Conservation (phyloP, 2,113 vertebrate genomes). For the Axis porcinus region DNA sequence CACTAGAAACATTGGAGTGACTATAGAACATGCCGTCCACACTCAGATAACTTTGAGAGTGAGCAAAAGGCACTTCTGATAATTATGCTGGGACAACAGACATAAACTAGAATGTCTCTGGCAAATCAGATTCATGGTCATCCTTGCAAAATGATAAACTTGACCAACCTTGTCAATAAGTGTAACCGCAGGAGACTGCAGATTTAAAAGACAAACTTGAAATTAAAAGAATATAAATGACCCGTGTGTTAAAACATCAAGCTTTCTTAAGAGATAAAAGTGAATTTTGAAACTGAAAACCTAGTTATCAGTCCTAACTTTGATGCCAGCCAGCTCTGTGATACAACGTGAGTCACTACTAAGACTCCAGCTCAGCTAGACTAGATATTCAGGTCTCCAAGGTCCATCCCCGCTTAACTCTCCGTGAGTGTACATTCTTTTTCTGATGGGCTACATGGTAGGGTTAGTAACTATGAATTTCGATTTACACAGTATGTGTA, state of each 20-base stretch:
- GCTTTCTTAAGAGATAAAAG: neutral
- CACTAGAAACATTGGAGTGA: neutral
- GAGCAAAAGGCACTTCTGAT: neutral
- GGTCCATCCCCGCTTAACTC: neutral
- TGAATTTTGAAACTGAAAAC: slow-evolving; percentile 3
- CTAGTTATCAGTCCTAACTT: neutral
- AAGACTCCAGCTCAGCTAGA: neutral
- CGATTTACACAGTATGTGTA: neutral
- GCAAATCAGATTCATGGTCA: neutral
- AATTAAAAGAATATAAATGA: neutral
- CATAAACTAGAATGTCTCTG: neutral
- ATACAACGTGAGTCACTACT: neutral
- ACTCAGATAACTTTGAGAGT: neutral
- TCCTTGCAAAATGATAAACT: neutral
- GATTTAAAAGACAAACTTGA: slow-evolving; percentile 12
- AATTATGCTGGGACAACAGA: neutral
- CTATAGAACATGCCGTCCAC: neutral
- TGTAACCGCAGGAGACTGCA: neutral
- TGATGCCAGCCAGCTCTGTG: neutral
- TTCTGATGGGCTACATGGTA: neutral
- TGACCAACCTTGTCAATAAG: neutral
- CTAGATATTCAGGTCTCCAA: neutral
- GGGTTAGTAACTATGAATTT: neutral
- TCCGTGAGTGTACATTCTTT: neutral
- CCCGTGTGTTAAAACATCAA: slow-evolving; percentile 21